These are phyloP conservation scores for Sitobion miscanthi DNA, from an alignment of 1,140 invertebrate genomes.

Conservation along the genomic window DNA sequence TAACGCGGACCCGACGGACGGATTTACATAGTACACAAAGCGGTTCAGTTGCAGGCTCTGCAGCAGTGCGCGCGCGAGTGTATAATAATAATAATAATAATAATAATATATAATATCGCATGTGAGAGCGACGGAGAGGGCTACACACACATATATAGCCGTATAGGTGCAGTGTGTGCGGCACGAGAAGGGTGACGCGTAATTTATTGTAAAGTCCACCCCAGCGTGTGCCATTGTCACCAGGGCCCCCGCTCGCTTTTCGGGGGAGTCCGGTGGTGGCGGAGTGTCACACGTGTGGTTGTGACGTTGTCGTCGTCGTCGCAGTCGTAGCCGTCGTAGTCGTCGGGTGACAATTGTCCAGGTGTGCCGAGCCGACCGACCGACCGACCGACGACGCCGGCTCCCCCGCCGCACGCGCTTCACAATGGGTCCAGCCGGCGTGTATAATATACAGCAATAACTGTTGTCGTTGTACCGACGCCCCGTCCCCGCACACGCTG, in stretches of 20 bases:
- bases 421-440: constrained; percentile 56
- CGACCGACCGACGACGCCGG: neutral
- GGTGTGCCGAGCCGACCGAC: constrained; percentile 47
- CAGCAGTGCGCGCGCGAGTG: neutral
- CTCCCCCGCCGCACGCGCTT: neutral
- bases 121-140: neutral
- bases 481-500: constrained; percentile 1
- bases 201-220: constrained; percentile 56
- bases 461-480: constrained; percentile 55
- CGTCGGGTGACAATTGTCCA: constrained; percentile 55
- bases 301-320: constrained; percentile 35
- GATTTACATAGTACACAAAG: constrained; percentile 47
- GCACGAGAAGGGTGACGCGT: constrained; percentile 33
- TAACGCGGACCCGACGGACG: neutral
- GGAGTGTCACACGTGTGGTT: constrained; percentile 52
- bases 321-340: neutral
- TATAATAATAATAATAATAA: neutral
- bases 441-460: constrained; percentile 56
- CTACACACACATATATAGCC: no score
- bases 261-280: neutral
- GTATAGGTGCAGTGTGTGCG: no score
- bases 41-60: constrained; percentile 38
- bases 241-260: neutral
- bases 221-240: constrained; percentile 39
- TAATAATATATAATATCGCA: neutral